Evolutionary conservation across 2,113 vertebrate genomes (phyloP), one percentile per base, ranked within the genome.

Genomic region (Chlamydotis undulata): DNA sequence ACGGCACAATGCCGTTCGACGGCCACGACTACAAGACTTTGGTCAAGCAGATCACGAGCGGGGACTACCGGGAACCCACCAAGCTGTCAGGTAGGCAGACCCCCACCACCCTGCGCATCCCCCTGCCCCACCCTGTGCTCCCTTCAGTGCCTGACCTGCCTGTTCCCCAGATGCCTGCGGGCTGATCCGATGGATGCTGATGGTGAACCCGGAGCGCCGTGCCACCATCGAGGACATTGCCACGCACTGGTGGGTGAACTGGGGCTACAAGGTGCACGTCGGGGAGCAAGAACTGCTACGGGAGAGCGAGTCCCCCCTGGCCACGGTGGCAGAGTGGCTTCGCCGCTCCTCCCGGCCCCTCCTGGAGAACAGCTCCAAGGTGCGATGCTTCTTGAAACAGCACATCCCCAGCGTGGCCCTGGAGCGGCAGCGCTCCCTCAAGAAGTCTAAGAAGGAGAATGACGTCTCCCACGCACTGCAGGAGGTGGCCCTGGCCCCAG

Each of bases 241-340:
- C 28, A 98, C 98, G 15, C 99, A 99, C 93, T 99, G 99, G 99
- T 99, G 99, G 99, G 98, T 99, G 59, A 99, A 99, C 97, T 99
- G 99, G 99, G 99, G 99, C 81, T 99, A 99, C 78, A 96, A 92
- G 69, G 91, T 94, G 83, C 97, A 98, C 0, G 23, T 99, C 0
- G 96, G 97, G 8, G 98, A 99, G 92, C 97, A 97, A 25, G 98
- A 98, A 77, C 78, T 92, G 35, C 74, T 89, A 52, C 83, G 84
- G 1, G 98, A 98, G 19, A 85, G 77, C 3, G 98, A 98, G 6
- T 93, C 96, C 2, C 92, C 96, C 18, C 94, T 98, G 55, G 97
- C 98, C 29, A 89, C 98, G 2, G 96, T 99, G 82, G 98, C 98
- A 0, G 98, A 98, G 37, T 99, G 99, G 99, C 96, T 99, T 31